Evolutionary conservation across 1,140 invertebrate genomes (phyloP).

Genomic region (Piezodorus guildinii): DNA sequence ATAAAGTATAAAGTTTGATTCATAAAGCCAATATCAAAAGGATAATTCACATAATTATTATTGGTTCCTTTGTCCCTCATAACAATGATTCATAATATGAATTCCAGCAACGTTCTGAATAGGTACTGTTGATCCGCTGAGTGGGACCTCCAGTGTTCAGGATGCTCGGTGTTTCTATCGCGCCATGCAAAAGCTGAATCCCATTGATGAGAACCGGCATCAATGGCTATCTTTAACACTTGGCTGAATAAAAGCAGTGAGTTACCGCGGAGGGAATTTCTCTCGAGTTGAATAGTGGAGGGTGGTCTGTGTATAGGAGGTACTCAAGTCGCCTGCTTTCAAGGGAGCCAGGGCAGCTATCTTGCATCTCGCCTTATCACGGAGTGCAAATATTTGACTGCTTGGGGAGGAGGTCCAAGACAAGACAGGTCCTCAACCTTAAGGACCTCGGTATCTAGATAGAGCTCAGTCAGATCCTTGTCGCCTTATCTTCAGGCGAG

Average conservation of each 20-base stretch:
- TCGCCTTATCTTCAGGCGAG: neutral
- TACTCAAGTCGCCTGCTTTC: slow-evolving; percentile 6
- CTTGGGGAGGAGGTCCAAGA: slow-evolving; percentile 7
- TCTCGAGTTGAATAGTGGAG: neutral
- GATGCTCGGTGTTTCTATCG: neutral
- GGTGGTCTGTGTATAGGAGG: neutral
- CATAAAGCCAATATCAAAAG: no score
- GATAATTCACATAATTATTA: no score
- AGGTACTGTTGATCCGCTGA: no score
- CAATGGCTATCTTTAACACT: slow-evolving; percentile 7
- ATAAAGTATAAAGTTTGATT: no score
- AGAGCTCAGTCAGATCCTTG: slow-evolving; percentile 1
- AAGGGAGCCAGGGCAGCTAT: neutral
- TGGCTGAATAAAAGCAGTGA: neutral
- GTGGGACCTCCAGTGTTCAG: neutral
- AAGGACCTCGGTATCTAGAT: slow-evolving; percentile 11
- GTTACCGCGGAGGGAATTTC: neutral
- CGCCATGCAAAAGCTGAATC: neutral
- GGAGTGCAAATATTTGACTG: slow-evolving; percentile 14
- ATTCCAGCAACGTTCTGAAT: neutral
- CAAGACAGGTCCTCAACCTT: neutral
- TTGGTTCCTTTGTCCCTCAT: no score
- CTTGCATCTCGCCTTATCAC: slow-evolving; percentile 12
- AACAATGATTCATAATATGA: neutral
- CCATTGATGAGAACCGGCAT: neutral